Evolutionary conservation across 1,140 invertebrate species (phyloP).

Genomic region (Bombus picipes): DNA sequence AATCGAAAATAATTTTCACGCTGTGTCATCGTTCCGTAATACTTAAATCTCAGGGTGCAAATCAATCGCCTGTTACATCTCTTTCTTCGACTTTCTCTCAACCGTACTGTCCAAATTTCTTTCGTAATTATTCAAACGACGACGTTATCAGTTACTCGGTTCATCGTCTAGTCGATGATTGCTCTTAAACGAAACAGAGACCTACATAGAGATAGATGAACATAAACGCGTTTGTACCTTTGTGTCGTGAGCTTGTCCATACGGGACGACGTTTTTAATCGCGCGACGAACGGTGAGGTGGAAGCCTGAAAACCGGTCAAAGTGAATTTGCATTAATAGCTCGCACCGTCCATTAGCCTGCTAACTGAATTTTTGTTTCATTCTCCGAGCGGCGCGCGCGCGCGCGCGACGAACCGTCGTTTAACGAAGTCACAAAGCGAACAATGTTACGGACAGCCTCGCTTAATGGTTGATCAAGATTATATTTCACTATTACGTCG

Average conservation of each 20-base stretch:
- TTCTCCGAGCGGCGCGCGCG: constrained; percentile 44
- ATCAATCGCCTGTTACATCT: neutral
- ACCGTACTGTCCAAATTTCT: neutral
- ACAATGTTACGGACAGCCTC: constrained; percentile 52
- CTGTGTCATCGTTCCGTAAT: neutral
- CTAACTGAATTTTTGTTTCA: constrained; percentile 73
- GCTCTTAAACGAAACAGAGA: neutral
- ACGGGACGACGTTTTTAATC: constrained; percentile 51
- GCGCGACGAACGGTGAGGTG: constrained; percentile 9
- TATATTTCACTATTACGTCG: constrained; percentile 53
- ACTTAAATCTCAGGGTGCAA: neutral
- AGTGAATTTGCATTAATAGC: constrained; percentile 74
- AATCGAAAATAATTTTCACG: too few species aligned
- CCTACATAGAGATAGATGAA: too few species aligned
- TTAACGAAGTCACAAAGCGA: constrained; percentile 72
- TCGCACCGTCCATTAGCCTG: constrained; percentile 69
- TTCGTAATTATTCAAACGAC: neutral
- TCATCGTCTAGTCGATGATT: neutral
- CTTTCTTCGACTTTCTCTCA: neutral
- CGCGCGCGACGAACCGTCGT: constrained; percentile 45
- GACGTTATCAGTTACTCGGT: neutral
- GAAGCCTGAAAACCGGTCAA: constrained; percentile 63
- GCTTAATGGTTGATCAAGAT: constrained; percentile 61
- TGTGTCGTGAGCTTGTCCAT: neutral
- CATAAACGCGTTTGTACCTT: constrained; percentile 10